Percentiles rank a stretch among this genome's conserved stretches.
These are phyloP conservation scores for Bhutanitis thaidina DNA, from an alignment of 2,888 invertebrate genomes.

Conservation along the genomic window DNA sequence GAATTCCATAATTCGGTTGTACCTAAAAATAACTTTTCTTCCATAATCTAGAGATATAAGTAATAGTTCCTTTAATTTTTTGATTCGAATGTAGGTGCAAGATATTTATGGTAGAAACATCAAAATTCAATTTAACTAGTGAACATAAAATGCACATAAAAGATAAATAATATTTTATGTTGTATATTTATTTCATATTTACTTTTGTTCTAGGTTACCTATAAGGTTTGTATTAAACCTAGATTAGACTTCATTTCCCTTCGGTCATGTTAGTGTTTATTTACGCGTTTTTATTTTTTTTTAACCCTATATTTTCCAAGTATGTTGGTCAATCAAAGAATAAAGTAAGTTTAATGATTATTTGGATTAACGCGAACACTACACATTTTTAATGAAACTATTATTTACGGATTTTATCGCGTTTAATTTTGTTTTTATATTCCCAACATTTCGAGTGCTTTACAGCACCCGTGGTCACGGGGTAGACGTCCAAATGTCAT, in stretches of 20 bases:
- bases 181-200: neutral
- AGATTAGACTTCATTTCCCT: no score
- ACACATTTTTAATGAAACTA: no score
- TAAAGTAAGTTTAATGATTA: constrained; percentile 3
- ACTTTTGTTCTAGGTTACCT: neutral
- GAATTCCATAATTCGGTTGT: neutral
- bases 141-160: neutral
- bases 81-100: neutral
- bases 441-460: no score
- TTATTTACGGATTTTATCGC: no score
- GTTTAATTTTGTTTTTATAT: no score
- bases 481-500: no score
- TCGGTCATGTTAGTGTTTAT: no score
- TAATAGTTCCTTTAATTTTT: neutral
- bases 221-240: neutral
- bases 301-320: neutral
- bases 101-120: neutral
- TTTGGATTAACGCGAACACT: no score
- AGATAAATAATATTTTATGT: neutral
- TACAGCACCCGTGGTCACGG: no score
- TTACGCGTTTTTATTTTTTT: no score
- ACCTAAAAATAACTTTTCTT: constrained; percentile 2
- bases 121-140: neutral
- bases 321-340: neutral
- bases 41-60: neutral